Evolutionary conservation across 2,888 invertebrate species (phyloP), one percentile per base, ranked within the genome.

Genomic region (Drosophila helvetica): DNA sequence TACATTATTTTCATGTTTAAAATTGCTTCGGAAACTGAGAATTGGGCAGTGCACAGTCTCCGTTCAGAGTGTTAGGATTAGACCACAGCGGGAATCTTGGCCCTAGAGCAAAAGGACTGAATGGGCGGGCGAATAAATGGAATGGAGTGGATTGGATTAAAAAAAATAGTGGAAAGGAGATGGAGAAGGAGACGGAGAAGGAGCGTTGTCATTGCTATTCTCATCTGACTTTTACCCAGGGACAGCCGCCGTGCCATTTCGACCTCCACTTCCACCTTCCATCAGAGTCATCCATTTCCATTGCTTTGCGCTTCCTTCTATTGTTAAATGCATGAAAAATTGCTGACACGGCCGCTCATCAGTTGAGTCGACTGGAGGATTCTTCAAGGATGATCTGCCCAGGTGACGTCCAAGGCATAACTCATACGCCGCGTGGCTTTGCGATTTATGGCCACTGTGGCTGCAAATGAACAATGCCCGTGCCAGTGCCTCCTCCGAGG

Each of bases 281-380:
- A 61, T 68, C 62, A 56, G 54, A 57, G 52, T 56, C 64, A 71
- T 52, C 63, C 48, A 18, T 42, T 25, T 18, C 10, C 38, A 15
- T 38, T 47, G 27, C 51, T 50, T 47, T 58, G 52, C 48, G 48
- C 43, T 7, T 48, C 7, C 64, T 70, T 69, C 88, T 62, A 86
- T 83, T 83, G 83, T 83, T 88, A 82, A 88, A 74, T 86, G 88
- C 75, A 86, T 83, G 86, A 83, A 83, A 83, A 88, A 83, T 83
- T 75, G 86, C 83, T 74, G 67, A 75, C 77, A 74, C 70, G 70
- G 59, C 65, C 66, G 85, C 85, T 79, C 78, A 72, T 71, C 79
- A 75, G 48, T 33, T 22, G 33, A 47, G 30, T 38, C 15, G 38
- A 38, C 7, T 6, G 38, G n/a, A 17, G 38, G 43, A 55, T 64